A percentile compares a stretch with the other conserved stretches of the same genome.
These are phyloP conservation scores for Neolamprologus ventralis DNA, from an alignment of 2,113 vertebrate genomes.

Conservation along the genomic window DNA sequence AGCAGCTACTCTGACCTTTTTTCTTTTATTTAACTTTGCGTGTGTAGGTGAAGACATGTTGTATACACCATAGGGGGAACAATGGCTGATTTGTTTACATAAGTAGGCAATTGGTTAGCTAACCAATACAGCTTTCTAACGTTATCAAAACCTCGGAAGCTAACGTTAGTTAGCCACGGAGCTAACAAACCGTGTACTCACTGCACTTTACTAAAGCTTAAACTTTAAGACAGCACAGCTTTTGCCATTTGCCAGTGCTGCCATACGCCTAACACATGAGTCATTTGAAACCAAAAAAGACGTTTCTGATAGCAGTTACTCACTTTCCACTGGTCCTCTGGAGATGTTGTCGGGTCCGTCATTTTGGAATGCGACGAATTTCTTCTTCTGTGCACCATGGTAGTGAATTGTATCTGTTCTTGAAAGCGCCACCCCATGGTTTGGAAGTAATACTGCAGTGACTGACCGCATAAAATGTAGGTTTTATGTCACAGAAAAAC, in stretches of 20 bases:
- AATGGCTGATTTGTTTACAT: conserved; percentile 24
- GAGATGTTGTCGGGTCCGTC: conserved; percentile 67
- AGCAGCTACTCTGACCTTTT: background rate
- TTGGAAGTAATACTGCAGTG: background rate
- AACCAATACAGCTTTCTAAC: background rate
- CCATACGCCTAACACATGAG: background rate
- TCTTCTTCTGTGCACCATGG: background rate
- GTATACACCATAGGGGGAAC: rapidly evolving
- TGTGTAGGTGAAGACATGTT: background rate
- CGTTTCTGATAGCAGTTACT: background rate
- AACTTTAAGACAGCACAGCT: background rate
- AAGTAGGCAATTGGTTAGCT: background rate
- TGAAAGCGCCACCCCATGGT: background rate
- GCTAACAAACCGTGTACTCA: conserved; percentile 34
- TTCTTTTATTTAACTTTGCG: background rate
- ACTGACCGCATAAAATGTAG: background rate
- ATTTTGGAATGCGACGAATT: conserved; percentile 47
- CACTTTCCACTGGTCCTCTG: conserved; percentile 73
- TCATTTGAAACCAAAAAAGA: background rate
- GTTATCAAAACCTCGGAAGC: background rate
- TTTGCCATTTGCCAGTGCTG: background rate
- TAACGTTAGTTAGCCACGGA: conserved; percentile 21
- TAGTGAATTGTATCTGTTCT: background rate
- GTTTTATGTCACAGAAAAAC: background rate
- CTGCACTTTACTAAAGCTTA: background rate